Conservation (phyloP, 2,888 invertebrate genomes). For the Odontomyia ornata region DNA sequence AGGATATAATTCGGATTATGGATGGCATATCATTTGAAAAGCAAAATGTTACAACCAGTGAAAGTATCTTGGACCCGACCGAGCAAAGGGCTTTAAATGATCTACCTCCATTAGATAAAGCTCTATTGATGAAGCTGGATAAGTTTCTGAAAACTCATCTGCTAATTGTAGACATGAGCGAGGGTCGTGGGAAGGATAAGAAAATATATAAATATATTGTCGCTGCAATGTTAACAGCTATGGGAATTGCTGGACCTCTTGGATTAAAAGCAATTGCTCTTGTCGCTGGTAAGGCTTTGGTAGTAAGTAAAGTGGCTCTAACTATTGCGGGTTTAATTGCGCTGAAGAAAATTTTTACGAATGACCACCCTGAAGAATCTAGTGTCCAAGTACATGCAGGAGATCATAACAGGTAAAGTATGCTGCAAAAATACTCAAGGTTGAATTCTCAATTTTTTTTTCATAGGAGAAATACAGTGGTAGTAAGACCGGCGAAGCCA, state of each 20-base stretch:
- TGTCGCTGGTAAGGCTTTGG: conserved; percentile 76
- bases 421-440: neutral
- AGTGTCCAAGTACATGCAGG: conserved; percentile 77
- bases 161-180: conserved; percentile 70
- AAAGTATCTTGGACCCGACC: conserved; percentile 63
- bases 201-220: conserved; percentile 68
- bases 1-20: conserved; percentile 70
- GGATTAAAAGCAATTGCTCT: conserved; percentile 75
- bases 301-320: conserved; percentile 77
- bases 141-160: conserved; percentile 73
- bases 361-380: conserved; percentile 71
- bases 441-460: conserved; percentile 55
- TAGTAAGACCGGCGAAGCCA: conserved; percentile 69
- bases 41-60: conserved; percentile 67
- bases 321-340: conserved; percentile 78
- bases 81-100: conserved; percentile 70
- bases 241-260: conserved; percentile 75
- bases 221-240: conserved; percentile 71
- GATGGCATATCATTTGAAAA: conserved; percentile 71
- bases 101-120: conserved; percentile 68
- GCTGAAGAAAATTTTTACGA: conserved; percentile 76
- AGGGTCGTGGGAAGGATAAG: conserved; percentile 63
- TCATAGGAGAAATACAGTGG: conserved; percentile 72
- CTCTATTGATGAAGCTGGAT: conserved; percentile 65
- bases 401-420: conserved; percentile 69